Conservation (phyloP, 1,140 invertebrate genomes). For the Ceratina australensis region DNA sequence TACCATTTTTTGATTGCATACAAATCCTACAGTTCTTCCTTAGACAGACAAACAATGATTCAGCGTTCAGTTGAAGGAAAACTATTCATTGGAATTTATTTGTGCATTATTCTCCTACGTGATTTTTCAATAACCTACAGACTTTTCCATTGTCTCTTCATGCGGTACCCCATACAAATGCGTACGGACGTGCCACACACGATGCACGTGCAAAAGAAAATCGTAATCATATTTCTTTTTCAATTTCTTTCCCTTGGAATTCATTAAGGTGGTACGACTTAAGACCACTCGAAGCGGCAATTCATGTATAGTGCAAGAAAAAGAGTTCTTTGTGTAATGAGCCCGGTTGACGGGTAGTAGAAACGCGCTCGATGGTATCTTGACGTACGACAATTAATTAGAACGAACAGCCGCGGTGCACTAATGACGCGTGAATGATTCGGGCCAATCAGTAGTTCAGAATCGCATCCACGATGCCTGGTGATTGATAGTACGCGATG, state of each 20-base stretch:
- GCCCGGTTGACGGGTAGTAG: constrained; percentile 33
- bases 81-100: neutral
- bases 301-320: constrained; percentile 18
- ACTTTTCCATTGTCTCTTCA: too few relatives aligned
- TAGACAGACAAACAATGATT: too few relatives aligned
- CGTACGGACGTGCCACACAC: neutral
- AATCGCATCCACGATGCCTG: constrained; percentile 59
- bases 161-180: neutral
- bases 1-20: too few relatives aligned
- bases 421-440: constrained; percentile 67
- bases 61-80: too few relatives aligned
- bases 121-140: too few relatives aligned
- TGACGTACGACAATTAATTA: constrained; percentile 65
- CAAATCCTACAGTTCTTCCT: too few relatives aligned
- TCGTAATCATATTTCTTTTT: constrained; percentile 8
- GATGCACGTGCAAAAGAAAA: neutral
- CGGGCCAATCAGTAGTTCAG: constrained; percentile 62
- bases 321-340: constrained; percentile 32
- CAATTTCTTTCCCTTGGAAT: neutral
- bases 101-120: neutral
- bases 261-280: constrained; percentile 7
- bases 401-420: constrained; percentile 61
- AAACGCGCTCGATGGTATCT: constrained; percentile 58
- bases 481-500: constrained; percentile 62
- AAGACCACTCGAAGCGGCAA: constrained; percentile 9